Evolutionary conservation across 2,113 vertebrate species (phyloP).

Genomic region (Carollia perspicillata): DNA sequence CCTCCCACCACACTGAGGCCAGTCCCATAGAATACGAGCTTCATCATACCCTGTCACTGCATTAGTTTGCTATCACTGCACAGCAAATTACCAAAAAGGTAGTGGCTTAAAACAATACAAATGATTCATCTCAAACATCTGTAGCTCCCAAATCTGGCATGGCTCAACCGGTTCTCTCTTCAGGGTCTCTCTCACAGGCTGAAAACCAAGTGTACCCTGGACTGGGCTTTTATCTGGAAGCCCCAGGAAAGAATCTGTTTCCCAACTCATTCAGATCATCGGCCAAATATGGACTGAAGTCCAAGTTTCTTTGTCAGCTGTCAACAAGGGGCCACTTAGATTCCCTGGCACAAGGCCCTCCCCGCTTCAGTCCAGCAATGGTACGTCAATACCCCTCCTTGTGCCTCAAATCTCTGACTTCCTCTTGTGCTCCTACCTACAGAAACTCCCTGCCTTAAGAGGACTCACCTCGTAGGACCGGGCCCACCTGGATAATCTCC

Average conservation of each 20-base stretch:
- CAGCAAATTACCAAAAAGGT: neutral
- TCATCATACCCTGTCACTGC: neutral
- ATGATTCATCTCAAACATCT: neutral
- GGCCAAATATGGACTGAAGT: neutral
- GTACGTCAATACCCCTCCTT: neutral
- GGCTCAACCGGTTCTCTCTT: neutral
- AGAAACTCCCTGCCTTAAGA: neutral
- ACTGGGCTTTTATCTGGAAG: neutral
- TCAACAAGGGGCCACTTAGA: neutral
- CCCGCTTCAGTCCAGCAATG: neutral
- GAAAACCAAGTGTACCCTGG: neutral
- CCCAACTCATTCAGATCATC: neutral
- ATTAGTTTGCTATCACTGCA: neutral
- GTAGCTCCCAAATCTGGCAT: neutral
- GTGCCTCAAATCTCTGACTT: neutral
- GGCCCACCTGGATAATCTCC: neutral
- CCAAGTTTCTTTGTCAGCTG: neutral
- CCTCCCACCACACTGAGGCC: neutral
- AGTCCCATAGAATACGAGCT: neutral
- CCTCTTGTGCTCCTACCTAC: neutral
- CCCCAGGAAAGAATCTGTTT: neutral
- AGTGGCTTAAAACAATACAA: neutral
- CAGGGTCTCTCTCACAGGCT: neutral
- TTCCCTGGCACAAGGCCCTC: neutral
- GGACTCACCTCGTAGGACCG: neutral